Evolutionary conservation across 2,113 vertebrate genomes (phyloP), one percentile per base, ranked within the genome.

Genomic region (Erinaceus europaeus): DNA sequence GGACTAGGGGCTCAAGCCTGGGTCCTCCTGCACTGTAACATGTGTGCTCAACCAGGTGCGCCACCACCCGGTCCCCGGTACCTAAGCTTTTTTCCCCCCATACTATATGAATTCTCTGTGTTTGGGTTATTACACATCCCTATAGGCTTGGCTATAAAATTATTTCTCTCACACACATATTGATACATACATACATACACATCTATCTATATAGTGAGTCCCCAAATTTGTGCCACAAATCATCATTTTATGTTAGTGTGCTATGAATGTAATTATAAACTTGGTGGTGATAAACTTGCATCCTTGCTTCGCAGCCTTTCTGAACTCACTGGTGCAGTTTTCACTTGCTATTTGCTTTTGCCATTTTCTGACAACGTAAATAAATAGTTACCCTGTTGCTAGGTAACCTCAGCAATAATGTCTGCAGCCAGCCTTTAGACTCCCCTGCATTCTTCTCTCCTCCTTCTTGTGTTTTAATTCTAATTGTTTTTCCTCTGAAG

Each of bases 401-500:
- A 95, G 87, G 89, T 79, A 91, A 94, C 92, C 67, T 62, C 10
- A 0, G 62, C 62, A 61, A 61, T 75, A 44, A 64, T 79, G 9
- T 78, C 27, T 38, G 23, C 25, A 74, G 53, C 40, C 59, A 53
- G 38, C 48, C 68, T 61, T 86, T 77, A 80, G 27, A 36, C 71
- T 91, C 15, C 27, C 79, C 53, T 78, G 69, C 57, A 78, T 89
- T 87, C 75, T 94, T 90, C 71, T 17, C 3, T 27, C 61, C 79
- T 91, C 59, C 81, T 92, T 86, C 71, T 76, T 75, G 84, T 61
- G n/a, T 20, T 68, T 82, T 93, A 91, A 95, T 92, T 94, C 92
- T 90, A 93, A 94, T 75, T 93, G 74, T 90, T 90, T 92, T 90
- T 81, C 81, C 92, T 82, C 86, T 64, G 69, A 90, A 95, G 61